Evolutionary conservation across 2,797 vertebrate species (phyloP), one percentile per base, ranked within the genome.

Genomic region (Naso thynnoides): DNA sequence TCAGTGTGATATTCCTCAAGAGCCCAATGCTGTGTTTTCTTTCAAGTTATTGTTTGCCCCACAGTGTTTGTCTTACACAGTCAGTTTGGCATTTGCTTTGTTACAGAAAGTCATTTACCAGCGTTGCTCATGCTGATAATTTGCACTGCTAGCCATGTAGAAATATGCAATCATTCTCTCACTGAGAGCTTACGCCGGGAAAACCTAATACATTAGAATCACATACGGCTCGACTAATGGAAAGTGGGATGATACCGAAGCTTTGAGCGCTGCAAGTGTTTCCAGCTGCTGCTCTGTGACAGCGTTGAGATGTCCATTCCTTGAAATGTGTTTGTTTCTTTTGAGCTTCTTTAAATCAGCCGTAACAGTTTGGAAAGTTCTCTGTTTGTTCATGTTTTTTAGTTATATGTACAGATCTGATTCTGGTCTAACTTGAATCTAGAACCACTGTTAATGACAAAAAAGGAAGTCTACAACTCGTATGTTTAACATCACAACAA

Each of bases 151-250:
- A 89, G 88, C 78, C 90, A 81, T 89, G 89, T 90, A 89, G 87
- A 91, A 91, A 89, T 86, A 83, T 86, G 89, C 83, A 92, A 92
- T 93, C 84, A 87, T 90, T 86, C 77, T 89, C 81, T 91, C 89
- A 86, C 88, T 88, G 89, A 89, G 81, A 81, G 76, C 82, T 79
- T 76, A 86, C 77, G 86, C 88, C 86, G 77, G 81, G 76, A 79
- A 86, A 84, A 86, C 61, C 70, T 74, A 78, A 87, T 81, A 66
- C 75, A 83, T 85, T 74, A 87, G 84, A 86, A 83, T 82, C 87
- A 74, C 81, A 82, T 80, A 75, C 81, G 80, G 85, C 82, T 86
- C 89, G 89, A 93, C 79, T 89, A 89, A 93, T 89, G 74, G 85
- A 81, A 78, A 77, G 81, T 81, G 87, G 82, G 69, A 85, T 81